Evolutionary conservation across 2,113 vertebrate genomes (phyloP), one percentile per base, ranked within the genome.

Genomic region (Onychostoma macrolepis): DNA sequence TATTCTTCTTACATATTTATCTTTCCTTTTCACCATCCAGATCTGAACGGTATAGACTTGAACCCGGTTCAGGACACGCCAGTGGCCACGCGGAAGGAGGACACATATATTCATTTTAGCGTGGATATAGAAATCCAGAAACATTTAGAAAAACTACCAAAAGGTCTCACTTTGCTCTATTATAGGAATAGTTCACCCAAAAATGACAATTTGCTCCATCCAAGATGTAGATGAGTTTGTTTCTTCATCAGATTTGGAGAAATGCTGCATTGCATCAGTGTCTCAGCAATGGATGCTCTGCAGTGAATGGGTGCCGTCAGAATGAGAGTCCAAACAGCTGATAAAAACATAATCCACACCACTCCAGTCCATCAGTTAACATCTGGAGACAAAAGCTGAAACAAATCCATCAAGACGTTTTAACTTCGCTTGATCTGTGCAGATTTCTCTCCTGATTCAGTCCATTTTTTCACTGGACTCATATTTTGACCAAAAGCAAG

Each of bases 121-220:
- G 95, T 98, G 90, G 97, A 99, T 75, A 95, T 99, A 0, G 98
- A 99, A 92, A 97, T 99, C 92, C 98, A 99, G 96, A 99, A 96
- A 93, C 98, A 99, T 12, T 91, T 99, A 84, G 98, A 99, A 92
- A 97, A 97, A 92, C 91, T 99, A 93, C 97, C 97, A 63, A 99
- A 99, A 98, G 98, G 98, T 99, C 79, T 69, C 21, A 6, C 17
- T 74, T 69, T 53, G 58, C 69, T 28, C 36, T 75, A n/a, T n/a
- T 28, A 53, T 17, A 53, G 50, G 15, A 19, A 53, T 2, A 53
- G 17, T 21, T 53, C 6, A 53, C 1, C 5, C 50, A 53, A 53
- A 53, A 53, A 53, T 53, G 5, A 53, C 15, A 19, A 53, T 53
- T 19, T 53, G 17, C 50, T 53, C 50, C 53, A 56, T 56, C 7